Conservation (phyloP, 1,140 invertebrate genomes). For the Penaeus indicus region DNA sequence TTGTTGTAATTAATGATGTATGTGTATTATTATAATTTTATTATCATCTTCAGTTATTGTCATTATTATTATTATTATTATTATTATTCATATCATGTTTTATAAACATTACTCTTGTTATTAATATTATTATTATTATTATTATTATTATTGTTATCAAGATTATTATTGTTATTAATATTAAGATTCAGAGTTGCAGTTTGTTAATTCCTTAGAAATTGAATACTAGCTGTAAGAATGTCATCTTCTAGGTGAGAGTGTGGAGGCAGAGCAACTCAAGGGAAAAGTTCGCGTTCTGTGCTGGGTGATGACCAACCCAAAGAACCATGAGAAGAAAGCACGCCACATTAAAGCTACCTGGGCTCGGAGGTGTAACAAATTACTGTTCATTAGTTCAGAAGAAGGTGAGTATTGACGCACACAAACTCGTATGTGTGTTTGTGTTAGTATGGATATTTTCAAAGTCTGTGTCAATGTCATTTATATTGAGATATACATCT, state of each 20-base stretch:
- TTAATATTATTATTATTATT: not conserved
- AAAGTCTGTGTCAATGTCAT: no score
- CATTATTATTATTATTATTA: no score
- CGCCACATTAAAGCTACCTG: constrained; percentile 94
- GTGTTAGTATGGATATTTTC: no score
- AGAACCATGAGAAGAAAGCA: constrained; percentile 90
- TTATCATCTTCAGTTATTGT: no score
- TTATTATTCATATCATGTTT: no score
- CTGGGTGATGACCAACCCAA: constrained; percentile 95
- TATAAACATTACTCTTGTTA: no score
- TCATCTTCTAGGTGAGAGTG: constrained; percentile 37
- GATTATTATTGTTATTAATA: not conserved
- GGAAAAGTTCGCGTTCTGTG: constrained; percentile 86
- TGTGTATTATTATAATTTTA: no score
- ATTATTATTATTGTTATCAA: not conserved
- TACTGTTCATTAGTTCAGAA: constrained; percentile 89
- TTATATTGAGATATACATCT: no score
- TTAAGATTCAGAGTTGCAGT: no score
- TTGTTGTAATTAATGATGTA: no score
- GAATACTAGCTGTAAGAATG: not conserved
- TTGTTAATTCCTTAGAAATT: no score
- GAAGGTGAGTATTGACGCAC: constrained; percentile 74
- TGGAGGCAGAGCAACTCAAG: constrained; percentile 73
- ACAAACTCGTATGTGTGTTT: no score
- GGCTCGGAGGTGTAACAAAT: constrained; percentile 91